Conservation (phyloP, 2,113 vertebrate species). For the Osmerus mordax region DNA sequence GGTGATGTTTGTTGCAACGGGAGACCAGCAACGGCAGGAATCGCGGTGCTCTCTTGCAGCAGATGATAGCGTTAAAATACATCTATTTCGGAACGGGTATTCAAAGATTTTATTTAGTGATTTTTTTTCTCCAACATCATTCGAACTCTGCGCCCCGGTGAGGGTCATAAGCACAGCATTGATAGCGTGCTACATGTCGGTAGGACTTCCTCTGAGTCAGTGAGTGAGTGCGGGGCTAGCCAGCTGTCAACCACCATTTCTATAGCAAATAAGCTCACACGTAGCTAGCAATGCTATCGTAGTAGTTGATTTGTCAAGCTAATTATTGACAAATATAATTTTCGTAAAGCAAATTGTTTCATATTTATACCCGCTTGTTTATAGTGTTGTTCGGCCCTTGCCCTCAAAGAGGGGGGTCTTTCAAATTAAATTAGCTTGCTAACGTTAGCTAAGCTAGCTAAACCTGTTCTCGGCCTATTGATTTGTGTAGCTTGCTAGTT, state of each 20-base stretch:
- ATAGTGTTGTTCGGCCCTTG: too few species aligned
- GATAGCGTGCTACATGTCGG: background rate
- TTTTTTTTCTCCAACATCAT: background rate
- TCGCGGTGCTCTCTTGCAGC: background rate
- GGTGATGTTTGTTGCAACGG: constrained; percentile 55
- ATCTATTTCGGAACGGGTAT: too few species aligned
- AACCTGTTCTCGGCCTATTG: background rate
- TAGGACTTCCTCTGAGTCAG: constrained; percentile 9
- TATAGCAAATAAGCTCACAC: background rate
- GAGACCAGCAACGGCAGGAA: constrained; percentile 15
- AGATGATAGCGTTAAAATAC: background rate
- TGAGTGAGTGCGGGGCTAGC: constrained; percentile 6
- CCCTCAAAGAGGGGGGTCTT: background rate
- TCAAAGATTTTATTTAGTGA: too few species aligned
- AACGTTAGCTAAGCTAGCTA: background rate
- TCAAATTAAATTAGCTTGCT: constrained; percentile 6
- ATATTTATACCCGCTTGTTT: too few species aligned
- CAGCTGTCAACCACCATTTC: constrained; percentile 15
- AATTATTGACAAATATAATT: too few species aligned
- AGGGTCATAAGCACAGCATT: background rate
- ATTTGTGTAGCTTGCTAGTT: background rate
- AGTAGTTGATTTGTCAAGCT: too few species aligned
- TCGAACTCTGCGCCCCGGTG: background rate
- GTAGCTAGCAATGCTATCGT: background rate
- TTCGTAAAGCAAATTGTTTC: too few species aligned